A percentile compares a stretch with the other conserved stretches of the same genome.
Conservation (phyloP, 2,888 invertebrate species). For the Nycteola revayana region DNA sequence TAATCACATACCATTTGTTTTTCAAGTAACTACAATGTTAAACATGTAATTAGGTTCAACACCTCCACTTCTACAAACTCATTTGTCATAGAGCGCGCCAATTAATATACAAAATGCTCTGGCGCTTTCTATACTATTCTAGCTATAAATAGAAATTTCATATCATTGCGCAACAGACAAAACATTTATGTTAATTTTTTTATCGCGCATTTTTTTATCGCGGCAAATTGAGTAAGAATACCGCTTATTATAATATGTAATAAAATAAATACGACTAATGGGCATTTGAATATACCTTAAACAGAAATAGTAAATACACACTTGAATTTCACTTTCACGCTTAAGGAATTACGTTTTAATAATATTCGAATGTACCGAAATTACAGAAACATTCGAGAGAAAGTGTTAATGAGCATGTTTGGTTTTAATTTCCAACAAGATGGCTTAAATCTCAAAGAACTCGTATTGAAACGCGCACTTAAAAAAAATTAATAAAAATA, state of each 20-base stretch:
- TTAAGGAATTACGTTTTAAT: constrained; percentile 59
- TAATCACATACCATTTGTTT: too few relatives aligned
- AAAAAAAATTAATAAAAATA: constrained; percentile 4
- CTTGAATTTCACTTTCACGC: constrained; percentile 51
- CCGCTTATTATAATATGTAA: too few relatives aligned
- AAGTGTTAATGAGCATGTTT: constrained; percentile 68
- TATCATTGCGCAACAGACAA: constrained; percentile 22
- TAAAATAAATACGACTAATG: too few relatives aligned
- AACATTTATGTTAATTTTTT: constrained; percentile 20
- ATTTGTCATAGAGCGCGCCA: constrained; percentile 8
- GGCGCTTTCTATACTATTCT: constrained; percentile 20
- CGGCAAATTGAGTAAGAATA: too few relatives aligned
- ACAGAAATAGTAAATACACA: too few relatives aligned
- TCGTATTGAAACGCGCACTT: constrained; percentile 10
- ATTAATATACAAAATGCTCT: constrained; percentile 9
- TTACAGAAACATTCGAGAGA: constrained; percentile 65
- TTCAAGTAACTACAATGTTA: too few relatives aligned
- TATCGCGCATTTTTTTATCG: constrained; percentile 3
- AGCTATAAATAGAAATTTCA: constrained; percentile 7
- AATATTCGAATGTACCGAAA: constrained; percentile 64
- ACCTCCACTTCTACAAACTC: too few relatives aligned
- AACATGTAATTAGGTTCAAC: too few relatives aligned
- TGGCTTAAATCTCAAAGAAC: constrained; percentile 38
- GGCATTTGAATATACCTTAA: too few relatives aligned
- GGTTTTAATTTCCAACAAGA: constrained; percentile 67